Percentiles rank a stretch among this genome's conserved stretches.
Evolutionary conservation across 2,113 vertebrate genomes (phyloP).

Genomic region (Dryoscopus gambensis): DNA sequence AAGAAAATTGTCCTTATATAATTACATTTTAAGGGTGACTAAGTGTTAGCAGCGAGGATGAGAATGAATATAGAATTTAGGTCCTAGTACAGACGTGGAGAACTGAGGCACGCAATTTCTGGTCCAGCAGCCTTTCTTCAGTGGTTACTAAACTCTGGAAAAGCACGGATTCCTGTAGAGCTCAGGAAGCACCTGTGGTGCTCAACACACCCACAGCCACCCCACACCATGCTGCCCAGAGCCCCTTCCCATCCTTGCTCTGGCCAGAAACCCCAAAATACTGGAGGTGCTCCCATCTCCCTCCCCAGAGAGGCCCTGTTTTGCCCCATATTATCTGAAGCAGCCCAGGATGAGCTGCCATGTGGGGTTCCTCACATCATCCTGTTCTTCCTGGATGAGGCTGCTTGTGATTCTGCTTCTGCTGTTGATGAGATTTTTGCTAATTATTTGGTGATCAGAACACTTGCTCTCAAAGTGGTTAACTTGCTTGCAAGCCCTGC

Average conservation of each 20-base stretch:
- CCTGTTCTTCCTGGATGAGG: not conserved
- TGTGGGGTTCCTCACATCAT: fast-evolving
- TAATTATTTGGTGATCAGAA: not conserved
- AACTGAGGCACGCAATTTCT: not conserved
- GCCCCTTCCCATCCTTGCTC: not conserved
- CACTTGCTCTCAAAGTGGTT: not conserved
- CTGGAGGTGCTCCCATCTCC: not conserved
- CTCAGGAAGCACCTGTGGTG: fast-evolving
- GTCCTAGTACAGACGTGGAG: fast-evolving
- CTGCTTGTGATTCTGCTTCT: not conserved
- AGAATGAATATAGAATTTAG: not conserved
- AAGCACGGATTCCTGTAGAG: not conserved
- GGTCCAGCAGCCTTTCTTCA: not conserved
- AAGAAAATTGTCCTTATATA: not conserved
- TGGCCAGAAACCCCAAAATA: not conserved
- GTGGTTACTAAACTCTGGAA: not conserved
- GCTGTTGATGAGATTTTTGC: not conserved
- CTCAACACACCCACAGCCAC: not conserved
- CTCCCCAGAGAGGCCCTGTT: fast-evolving
- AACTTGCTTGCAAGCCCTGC: not conserved
- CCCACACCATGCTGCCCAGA: fast-evolving
- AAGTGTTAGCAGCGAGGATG: not conserved
- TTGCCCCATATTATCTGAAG: fast-evolving
- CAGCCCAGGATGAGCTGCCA: not conserved
- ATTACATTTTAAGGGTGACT: not conserved